These are phyloP conservation scores for Bufo bufo DNA, from an alignment of 2,113 vertebrate genomes.

Conservation along the genomic window DNA sequence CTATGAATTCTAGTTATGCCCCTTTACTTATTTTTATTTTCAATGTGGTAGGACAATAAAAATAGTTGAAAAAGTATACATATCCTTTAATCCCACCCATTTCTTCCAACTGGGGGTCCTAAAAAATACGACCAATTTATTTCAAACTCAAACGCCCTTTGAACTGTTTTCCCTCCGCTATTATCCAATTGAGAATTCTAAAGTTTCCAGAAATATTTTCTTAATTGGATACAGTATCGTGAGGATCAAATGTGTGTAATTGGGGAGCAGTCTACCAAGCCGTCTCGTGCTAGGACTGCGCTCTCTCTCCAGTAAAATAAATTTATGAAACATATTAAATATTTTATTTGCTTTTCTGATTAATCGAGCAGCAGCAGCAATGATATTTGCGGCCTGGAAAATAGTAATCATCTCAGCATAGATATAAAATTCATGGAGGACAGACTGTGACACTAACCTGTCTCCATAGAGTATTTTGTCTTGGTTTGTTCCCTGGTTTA, in stretches of 20 bases:
- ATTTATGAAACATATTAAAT: conserved; percentile 16
- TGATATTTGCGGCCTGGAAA: conserved; percentile 27
- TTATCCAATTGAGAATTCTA: too few species aligned
- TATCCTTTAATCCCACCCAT: background rate
- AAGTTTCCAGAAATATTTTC: background rate
- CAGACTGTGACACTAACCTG: conserved; percentile 49
- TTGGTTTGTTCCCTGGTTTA: conserved; percentile 37
- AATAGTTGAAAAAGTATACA: background rate
- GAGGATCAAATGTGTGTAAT: background rate
- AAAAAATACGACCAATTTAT: background rate
- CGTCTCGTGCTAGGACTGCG: background rate
- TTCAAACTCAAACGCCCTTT: background rate
- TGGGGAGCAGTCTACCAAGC: background rate
- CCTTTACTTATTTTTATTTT: too few species aligned
- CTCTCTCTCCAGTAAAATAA: background rate
- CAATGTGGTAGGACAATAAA: too few species aligned
- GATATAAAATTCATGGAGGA: conserved; percentile 35
- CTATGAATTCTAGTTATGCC: too few species aligned
- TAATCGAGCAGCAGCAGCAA: conserved; percentile 5
- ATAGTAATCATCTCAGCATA: background rate
- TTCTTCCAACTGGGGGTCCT: background rate
- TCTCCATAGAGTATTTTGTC: conserved; percentile 43
- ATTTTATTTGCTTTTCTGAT: conserved; percentile 31
- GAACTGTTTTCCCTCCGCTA: background rate
- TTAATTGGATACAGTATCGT: background rate